A percentile compares a stretch with the other conserved stretches of the same genome.
These are phyloP conservation scores for Sylvicapra grimmia DNA, from an alignment of 2,113 vertebrate genomes.

Conservation along the genomic window DNA sequence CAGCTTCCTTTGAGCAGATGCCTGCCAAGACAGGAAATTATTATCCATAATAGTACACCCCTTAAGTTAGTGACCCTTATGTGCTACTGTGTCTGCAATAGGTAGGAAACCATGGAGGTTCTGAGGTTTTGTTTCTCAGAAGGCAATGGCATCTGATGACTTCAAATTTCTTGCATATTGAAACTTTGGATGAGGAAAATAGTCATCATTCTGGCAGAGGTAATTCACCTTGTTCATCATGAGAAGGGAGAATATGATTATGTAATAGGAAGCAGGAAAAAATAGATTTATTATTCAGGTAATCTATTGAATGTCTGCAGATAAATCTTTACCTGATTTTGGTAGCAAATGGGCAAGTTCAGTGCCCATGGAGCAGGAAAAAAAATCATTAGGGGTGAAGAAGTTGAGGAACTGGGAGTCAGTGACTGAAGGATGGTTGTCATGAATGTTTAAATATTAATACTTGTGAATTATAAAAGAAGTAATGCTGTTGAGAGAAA, in stretches of 20 bases:
- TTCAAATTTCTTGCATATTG: background rate
- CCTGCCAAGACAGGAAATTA: background rate
- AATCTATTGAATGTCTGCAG: background rate
- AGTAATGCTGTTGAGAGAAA: background rate
- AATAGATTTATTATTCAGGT: background rate
- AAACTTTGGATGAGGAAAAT: background rate
- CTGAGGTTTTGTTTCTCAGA: background rate
- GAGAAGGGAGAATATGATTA: background rate
- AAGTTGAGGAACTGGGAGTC: background rate
- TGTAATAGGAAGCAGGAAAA: background rate
- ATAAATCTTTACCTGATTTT: background rate
- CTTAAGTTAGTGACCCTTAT: background rate
- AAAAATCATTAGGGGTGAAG: background rate
- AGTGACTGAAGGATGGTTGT: background rate
- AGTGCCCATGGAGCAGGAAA: background rate
- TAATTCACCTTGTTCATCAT: background rate
- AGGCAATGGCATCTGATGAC: background rate
- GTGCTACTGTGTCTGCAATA: background rate
- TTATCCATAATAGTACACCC: background rate
- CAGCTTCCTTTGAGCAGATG: background rate
- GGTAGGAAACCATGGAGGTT: background rate
- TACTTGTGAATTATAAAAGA: background rate
- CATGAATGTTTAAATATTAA: background rate
- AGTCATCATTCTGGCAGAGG: background rate
- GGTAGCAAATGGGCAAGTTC: background rate